Conservation (phyloP, 1,140 invertebrate species). For the Sarcophaga bullata region DNA sequence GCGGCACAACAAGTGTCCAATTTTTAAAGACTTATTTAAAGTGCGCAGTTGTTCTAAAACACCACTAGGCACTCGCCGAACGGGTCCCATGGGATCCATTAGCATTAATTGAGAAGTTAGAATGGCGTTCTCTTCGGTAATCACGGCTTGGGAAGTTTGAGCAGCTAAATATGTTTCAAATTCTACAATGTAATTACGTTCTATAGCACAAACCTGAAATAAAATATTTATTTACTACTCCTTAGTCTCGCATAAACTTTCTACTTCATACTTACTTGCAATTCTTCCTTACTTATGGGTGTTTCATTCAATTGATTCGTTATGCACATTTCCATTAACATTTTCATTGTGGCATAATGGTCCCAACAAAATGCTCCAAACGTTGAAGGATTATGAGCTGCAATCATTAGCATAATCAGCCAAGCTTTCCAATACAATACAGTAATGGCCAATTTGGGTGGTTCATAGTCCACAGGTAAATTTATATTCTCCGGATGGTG, state of each 20-base stretch:
- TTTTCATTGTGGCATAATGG: conserved; percentile 90
- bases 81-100: conserved; percentile 85
- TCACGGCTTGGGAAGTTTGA: conserved; percentile 83
- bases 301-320: conserved; percentile 74
- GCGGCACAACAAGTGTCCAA: conserved; percentile 91
- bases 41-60: conserved; percentile 85
- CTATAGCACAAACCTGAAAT: conserved; percentile 74
- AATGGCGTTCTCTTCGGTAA: conserved; percentile 90
- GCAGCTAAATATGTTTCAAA: conserved; percentile 94
- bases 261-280: conserved; percentile 52
- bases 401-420: conserved; percentile 88
- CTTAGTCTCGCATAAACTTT: not conserved
- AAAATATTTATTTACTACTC: conserved; percentile 26
- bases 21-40: conserved; percentile 80
- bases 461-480: conserved; percentile 83
- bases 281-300: conserved; percentile 56
- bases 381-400: conserved; percentile 89
- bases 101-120: conserved; percentile 84
- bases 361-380: conserved; percentile 90
- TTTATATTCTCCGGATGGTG: conserved; percentile 93
- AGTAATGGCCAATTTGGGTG: conserved; percentile 90
- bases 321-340: conserved; percentile 97
- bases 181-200: conserved; percentile 87
- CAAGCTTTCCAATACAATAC: conserved; percentile 95
- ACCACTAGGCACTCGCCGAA: conserved; percentile 79